Evolutionary conservation across 2,888 invertebrate species (phyloP), one percentile per base, ranked within the genome.

Genomic region (Acronicta alni): DNA sequence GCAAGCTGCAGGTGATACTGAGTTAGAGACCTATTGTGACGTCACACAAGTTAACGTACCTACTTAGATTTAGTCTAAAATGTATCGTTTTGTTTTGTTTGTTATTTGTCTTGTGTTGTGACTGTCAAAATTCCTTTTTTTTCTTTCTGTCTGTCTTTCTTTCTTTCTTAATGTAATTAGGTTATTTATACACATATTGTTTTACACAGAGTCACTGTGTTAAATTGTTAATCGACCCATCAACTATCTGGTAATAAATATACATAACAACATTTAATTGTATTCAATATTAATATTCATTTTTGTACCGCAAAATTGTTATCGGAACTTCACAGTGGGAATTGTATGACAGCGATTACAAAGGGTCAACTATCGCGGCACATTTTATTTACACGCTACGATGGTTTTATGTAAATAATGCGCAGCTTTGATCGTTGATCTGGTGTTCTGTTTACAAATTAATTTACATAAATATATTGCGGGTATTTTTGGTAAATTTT

Each of bases 381-480:
- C 44, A 47, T 67, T 62, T 73, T 76, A 67, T 75, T 75, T 66
- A 61, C 61, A 43, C 52, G 43, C 26, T 16, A 56, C 55, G 65
- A 62, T 57, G 58, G 55, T 42, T 71, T 57, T 56, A 66, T 66
- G 72, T 32, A 71, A 60, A 68, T 71, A 14, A 14, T 41, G 3
- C 18, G 43, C 37, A 38, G 46, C 39, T 56, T 0, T 17, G 9
- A 12, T 42, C 32, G 23, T 32, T 35, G 35, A 35, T n/a, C 35
- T 57, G 44, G 32, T 42, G 41, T 30, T 30, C 30, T 48, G 35
- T 61, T 46, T 32, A 16, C 16, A 26, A 26, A 47, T 47, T 58
- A 35, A 35, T 68, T 67, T 52, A 43, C 30, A 32, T 5, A 35
- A n/a, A n/a, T 38, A 8, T 23, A n/a, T 12, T 38, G 12, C 12